Conservation (phyloP, 2,888 invertebrate species). For the Perizoma affinitatum region DNA sequence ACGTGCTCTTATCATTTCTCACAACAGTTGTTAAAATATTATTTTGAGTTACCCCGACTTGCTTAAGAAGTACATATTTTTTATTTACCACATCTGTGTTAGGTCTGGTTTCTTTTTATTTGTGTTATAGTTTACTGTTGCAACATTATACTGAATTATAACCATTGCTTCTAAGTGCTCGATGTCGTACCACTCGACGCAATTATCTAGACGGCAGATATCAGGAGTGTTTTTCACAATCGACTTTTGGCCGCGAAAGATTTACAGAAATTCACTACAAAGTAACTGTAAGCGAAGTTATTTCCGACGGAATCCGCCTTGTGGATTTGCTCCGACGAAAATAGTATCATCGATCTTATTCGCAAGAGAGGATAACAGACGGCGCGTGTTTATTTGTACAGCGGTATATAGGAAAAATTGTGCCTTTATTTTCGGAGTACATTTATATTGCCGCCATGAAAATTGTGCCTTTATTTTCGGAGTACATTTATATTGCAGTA, state of each 20-base stretch:
- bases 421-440: conserved; percentile 52
- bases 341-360: conserved; percentile 80
- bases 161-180: conserved; percentile 48
- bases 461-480: conserved; percentile 53
- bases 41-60: conserved; percentile 30
- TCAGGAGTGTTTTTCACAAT: conserved; percentile 70
- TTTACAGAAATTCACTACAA: conserved; percentile 63
- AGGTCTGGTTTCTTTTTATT: conserved; percentile 43
- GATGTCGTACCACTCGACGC: conserved; percentile 48
- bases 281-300: conserved; percentile 74
- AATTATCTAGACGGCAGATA: conserved; percentile 52
- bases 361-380: conserved; percentile 66
- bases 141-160: conserved; percentile 48
- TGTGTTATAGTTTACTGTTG: conserved; percentile 41
- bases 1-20: conserved; percentile 7
- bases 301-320: conserved; percentile 78
- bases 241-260: conserved; percentile 69
- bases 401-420: conserved; percentile 57
- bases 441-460: conserved; percentile 46
- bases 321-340: conserved; percentile 75
- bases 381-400: conserved; percentile 68
- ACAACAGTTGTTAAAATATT: conserved; percentile 12
- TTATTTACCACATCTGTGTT: conserved; percentile 41
- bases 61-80: conserved; percentile 29
- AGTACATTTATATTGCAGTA: conserved; percentile 49